Evolutionary conservation across 53 echinoderm and acorn worm species (phyloP), one percentile per base, ranked within the genome.

Genomic region (Crossaster papposus): DNA sequence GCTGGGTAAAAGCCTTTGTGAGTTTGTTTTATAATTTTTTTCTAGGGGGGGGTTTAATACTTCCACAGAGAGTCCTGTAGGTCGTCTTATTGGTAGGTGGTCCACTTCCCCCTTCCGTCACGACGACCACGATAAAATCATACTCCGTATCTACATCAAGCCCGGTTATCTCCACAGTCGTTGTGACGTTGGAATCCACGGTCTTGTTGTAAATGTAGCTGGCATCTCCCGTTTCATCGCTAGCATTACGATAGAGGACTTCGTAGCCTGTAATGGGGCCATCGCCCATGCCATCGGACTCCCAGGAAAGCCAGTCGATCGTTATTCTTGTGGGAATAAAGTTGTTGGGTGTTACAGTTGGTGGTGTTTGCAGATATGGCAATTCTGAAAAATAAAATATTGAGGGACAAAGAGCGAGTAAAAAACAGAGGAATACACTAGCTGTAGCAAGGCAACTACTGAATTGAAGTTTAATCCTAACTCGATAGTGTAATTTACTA

Each of bases 71-170:
- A 10, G 89, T 79, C 65, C 36, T 88, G 15, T 23, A n/a, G 5
- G 89, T 88, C 31, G 78, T 50, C 37, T 64, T 79, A 31, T 64
- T 77, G n/a, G 54, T 78, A 37, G 65, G 78, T 18, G 28, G 36
- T 37, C 89, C 89, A 17, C 8, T 30, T 14, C 78, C 89, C 22
- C 89, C 79, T 36, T 88, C 78, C 6, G 79, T 33, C 28, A 79
- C 89, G 2, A 78, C 89, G 0, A 64, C 89, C 4, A 88, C 38
- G 52, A 79, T 79, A 64, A 88, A 88, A 51, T 88, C 89, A 36
- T 88, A 88, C 29, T 88, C 89, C 14, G 24, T 58, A 26, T 88
- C 79, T 13, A 64, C 35, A 14, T 36, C 64, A 10, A 88, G 79
- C 9, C 78, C 78, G 4, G 38, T 34, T 17, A 88, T 72, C 35